Evolutionary conservation across 2,797 vertebrate genomes (phyloP).

Genomic region (Paratrypauchen microcephalus): DNA sequence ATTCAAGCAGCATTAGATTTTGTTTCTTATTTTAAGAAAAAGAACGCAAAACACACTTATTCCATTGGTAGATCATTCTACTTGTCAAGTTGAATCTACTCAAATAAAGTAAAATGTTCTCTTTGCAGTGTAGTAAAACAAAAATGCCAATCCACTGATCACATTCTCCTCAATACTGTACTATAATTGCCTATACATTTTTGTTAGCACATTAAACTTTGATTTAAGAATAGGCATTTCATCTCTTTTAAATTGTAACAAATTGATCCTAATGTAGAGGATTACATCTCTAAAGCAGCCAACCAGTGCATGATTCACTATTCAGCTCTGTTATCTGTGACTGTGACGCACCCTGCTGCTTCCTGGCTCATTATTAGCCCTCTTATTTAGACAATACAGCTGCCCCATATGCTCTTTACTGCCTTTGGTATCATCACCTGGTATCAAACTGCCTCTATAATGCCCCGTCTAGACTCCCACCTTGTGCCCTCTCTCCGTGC

Average conservation of each 20-base stretch:
- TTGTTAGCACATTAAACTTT: no score
- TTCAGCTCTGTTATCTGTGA: conserved; percentile 58
- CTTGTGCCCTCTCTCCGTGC: conserved; percentile 42
- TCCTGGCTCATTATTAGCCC: conserved; percentile 49
- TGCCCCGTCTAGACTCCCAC: conserved; percentile 15
- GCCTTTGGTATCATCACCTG: conserved; percentile 43
- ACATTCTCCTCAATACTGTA: no score
- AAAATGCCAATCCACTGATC: no score
- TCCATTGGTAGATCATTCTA: no score
- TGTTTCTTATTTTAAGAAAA: no score
- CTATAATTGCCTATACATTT: no score
- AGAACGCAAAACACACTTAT: no score
- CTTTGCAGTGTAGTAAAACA: no score
- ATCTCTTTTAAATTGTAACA: background rate
- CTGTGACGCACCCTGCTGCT: conserved; percentile 48
- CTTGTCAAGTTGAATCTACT: no score
- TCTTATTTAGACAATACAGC: conserved; percentile 43
- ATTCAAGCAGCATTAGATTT: no score
- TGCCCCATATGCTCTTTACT: conserved; percentile 35
- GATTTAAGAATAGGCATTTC: background rate
- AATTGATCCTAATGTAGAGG: conserved; percentile 10
- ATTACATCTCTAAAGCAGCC: conserved; percentile 22
- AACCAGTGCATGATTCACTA: conserved; percentile 60
- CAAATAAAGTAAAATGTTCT: no score
- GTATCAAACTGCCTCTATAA: conserved; percentile 8